A percentile compares a stretch with the other conserved stretches of the same genome.
phyloP scores from a whole-genome alignment of 2,888 invertebrate genomes.

The Xiphydria camelus region DNA sequence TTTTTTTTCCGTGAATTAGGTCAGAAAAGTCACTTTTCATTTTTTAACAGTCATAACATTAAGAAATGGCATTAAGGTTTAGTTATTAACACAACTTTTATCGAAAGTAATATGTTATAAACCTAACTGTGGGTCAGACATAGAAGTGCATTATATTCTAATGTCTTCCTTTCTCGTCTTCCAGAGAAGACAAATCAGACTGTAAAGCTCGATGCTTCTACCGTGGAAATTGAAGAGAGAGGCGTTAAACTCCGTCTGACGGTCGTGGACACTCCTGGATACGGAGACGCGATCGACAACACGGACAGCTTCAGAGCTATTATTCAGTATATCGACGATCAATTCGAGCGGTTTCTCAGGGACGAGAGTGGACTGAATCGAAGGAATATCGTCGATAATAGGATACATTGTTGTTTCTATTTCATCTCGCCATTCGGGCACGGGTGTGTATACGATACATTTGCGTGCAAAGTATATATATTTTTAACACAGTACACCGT shows the following conservation, averaged over 20 bases:
- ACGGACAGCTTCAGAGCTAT: conserved; percentile 93
- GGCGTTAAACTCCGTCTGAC: conserved; percentile 92
- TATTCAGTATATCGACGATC: conserved; percentile 95
- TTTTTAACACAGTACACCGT: not conserved
- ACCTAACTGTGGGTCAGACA: no score
- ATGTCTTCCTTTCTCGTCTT: no score
- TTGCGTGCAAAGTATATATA: no score
- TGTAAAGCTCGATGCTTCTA: conserved; percentile 91
- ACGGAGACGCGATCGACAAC: conserved; percentile 93
- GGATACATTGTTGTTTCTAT: conserved; percentile 97
- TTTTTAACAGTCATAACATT: conserved; percentile 54
- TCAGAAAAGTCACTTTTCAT: conserved; percentile 20
- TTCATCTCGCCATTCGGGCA: conserved; percentile 97
- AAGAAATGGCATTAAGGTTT: conserved; percentile 62
- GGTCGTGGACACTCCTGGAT: conserved; percentile 95
- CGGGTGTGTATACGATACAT: conserved; percentile 70
- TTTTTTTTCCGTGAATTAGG: conserved; percentile 11
- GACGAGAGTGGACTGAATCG: conserved; percentile 96
- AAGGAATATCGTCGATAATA: conserved; percentile 93
- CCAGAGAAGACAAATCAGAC: conserved; percentile 89
- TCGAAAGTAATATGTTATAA: conserved; percentile 77
- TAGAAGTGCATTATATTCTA: no score
- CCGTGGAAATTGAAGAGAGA: conserved; percentile 94
- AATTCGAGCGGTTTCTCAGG: conserved; percentile 88
- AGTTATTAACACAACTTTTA: conserved; percentile 71